Base-by-base conservation (phyloP, 2,797 vertebrate genomes). In the Falco novaeseelandiae region DNA sequence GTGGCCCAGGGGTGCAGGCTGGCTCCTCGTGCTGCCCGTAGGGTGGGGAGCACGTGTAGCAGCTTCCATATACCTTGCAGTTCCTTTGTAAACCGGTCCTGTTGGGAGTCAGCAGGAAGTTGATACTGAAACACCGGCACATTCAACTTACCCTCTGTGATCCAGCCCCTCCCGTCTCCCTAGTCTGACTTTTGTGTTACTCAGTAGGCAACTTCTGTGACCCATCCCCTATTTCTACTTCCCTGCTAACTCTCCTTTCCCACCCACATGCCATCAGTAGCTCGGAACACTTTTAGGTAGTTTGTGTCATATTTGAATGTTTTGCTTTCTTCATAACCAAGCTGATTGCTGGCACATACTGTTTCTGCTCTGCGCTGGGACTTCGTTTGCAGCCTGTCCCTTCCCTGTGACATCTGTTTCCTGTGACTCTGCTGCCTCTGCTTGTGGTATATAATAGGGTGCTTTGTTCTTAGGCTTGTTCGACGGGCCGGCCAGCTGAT, bases 1-100 rank as follows among this genome's bases (percentile, higher is more conserved):
- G 0, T 57, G 16, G 12, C 30, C 19, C 61, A 8, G 38, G 40
- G 11, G 8, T 0, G 0, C 6, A 17, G n/a, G 23, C 40, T 63
- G 52, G 22, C 25, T 58, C 16, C 0, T 8, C 5, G 10, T 57
- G 59, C 87, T 76, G 38, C 57, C 38, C 23, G 2, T 1, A 34
- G 71, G 66, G 30, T 48, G 66, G 25, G 34, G 34, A 44, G 54
- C 66, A 38, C 10, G 6, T 1, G 2, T 6, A 55, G 36, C 87
- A 89, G 34, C 61, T 81, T 70, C 49, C 51, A 0, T 52, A 46
- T n/a, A 0, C 20, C 61, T 59, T 63, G 30, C 44, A 51, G 32
- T 61, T 48, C 23, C 7, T 67, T 61, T 65, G 12, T 63, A 49
- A 55, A 27, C 8, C 7, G 7, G 4, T 23, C 38, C 32, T 51